Conservation (phyloP, 2,113 vertebrate species). For the Engraulis encrasicolus region DNA sequence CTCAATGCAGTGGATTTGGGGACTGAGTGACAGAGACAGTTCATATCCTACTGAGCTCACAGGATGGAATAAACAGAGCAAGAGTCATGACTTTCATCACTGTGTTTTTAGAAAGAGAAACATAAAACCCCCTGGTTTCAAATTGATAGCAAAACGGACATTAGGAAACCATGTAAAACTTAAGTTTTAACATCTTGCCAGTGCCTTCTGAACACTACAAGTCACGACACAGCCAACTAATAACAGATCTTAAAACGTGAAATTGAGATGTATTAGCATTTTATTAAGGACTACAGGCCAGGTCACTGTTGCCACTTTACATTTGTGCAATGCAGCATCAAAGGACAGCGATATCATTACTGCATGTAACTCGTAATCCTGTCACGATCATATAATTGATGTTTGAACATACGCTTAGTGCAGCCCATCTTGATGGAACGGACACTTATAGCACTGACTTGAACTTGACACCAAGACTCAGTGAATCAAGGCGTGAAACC, state of each 20-base stretch:
- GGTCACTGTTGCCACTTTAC: neutral
- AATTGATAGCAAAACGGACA: neutral
- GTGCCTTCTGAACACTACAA: no score
- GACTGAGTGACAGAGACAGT: conserved; percentile 20
- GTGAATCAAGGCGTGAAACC: neutral
- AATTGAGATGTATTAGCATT: neutral
- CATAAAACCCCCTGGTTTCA: conserved; percentile 4
- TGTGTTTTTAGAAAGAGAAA: neutral
- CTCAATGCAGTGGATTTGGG: conserved; percentile 17
- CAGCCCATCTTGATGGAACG: neutral
- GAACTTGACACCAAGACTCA: conserved; percentile 7
- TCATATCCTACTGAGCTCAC: neutral
- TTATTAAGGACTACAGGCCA: neutral
- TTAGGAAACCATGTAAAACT: neutral
- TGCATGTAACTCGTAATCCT: neutral
- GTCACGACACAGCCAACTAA: neutral
- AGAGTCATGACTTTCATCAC: neutral
- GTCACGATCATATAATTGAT: neutral
- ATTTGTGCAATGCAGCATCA: neutral
- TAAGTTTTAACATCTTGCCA: no score
- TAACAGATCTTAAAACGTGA: neutral
- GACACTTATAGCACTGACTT: neutral
- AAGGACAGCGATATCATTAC: neutral
- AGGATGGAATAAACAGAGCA: conserved; percentile 6
- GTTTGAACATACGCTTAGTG: neutral